phyloP scores from a whole-genome alignment of 2,113 vertebrate species.

The Malurus elegans region DNA sequence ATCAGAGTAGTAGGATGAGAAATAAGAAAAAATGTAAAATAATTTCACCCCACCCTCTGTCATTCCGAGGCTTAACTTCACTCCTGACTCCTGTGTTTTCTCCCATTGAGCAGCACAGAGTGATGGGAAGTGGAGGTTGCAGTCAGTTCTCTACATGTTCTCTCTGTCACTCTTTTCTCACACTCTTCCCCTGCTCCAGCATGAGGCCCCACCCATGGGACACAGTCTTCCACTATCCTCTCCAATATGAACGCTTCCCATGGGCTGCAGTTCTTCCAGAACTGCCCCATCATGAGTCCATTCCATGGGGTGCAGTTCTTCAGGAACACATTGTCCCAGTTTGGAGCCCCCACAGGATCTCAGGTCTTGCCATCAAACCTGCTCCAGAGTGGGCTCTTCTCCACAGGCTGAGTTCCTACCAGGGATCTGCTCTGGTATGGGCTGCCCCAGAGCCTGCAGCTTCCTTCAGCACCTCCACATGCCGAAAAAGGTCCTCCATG shows the following conservation, averaged over 20 bases:
- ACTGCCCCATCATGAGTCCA: not conserved
- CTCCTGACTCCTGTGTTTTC: not conserved
- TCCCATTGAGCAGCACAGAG: not conserved
- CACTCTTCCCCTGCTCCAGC: not conserved
- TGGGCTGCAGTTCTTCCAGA: not conserved
- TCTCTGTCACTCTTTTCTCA: not conserved
- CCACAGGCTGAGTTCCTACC: not conserved
- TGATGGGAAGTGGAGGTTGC: not conserved
- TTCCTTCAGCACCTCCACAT: not conserved
- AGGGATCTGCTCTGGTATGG: not conserved
- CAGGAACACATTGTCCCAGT: not conserved
- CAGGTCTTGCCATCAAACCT: not conserved
- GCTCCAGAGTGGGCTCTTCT: accelerated
- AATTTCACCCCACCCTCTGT: not conserved
- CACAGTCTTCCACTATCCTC: not conserved
- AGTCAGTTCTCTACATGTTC: not conserved
- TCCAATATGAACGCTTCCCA: not conserved
- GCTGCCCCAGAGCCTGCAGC: not conserved
- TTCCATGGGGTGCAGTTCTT: not conserved
- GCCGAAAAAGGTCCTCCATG: not conserved
- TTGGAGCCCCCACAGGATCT: too few relatives aligned
- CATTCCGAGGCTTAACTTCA: not conserved
- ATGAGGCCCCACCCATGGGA: accelerated
- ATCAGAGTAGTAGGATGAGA: not conserved
- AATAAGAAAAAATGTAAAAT: not conserved